Evolutionary conservation across 2,113 vertebrate genomes (phyloP).

Genomic region (Sturnus vulgaris): DNA sequence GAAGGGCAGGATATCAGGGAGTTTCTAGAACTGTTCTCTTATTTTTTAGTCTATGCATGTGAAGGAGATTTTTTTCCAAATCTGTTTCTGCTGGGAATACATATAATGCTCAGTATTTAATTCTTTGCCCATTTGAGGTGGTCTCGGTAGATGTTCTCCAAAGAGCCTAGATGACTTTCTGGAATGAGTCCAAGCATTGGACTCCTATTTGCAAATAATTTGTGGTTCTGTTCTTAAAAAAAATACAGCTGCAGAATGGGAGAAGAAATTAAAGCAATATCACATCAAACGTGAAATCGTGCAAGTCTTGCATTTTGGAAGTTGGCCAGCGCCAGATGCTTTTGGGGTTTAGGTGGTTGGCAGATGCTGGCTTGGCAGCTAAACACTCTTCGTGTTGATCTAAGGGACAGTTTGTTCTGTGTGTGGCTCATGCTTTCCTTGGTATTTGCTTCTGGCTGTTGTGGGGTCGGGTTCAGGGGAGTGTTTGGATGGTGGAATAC

Average conservation of each 20-base stretch:
- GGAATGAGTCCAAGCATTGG: neutral
- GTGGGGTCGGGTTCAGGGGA: neutral
- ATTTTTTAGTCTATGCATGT: neutral
- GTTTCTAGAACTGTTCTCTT: neutral
- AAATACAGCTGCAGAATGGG: neutral
- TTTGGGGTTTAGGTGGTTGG: slow-evolving; percentile 22
- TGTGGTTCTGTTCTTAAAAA: neutral
- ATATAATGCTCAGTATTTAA: neutral
- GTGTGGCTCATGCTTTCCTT: neutral
- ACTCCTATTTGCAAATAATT: neutral
- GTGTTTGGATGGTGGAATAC: neutral
- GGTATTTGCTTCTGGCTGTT: neutral
- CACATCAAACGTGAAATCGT: neutral
- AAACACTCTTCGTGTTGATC: neutral
- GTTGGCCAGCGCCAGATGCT: neutral
- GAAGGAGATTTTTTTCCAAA: neutral
- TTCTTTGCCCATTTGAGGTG: neutral
- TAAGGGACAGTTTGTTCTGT: slow-evolving; percentile 27
- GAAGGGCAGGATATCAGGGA: neutral
- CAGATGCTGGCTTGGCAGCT: slow-evolving; percentile 46
- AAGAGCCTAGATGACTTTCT: neutral
- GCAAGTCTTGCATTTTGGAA: neutral
- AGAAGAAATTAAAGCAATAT: neutral
- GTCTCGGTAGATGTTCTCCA: neutral
- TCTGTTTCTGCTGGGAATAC: neutral